Evolutionary conservation across 1,140 invertebrate species (phyloP).

Genomic region (Drosophila sp.): DNA sequence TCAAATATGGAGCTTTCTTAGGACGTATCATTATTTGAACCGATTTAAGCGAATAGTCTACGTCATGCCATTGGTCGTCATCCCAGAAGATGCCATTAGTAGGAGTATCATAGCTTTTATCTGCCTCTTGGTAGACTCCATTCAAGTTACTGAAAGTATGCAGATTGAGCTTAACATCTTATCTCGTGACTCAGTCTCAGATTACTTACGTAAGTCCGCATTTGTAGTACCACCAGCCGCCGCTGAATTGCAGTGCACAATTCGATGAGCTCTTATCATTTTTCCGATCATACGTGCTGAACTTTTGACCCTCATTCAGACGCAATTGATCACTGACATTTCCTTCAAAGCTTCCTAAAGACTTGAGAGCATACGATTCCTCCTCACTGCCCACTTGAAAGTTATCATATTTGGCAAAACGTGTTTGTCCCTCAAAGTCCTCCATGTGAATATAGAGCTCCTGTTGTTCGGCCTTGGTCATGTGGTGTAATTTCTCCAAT

Average conservation of each 20-base stretch:
- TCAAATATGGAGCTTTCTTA: not conserved
- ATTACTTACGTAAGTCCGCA: slow-evolving; percentile 12
- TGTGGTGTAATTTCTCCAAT: slow-evolving; percentile 19
- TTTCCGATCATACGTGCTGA: slow-evolving; percentile 19
- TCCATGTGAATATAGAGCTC: slow-evolving; percentile 12
- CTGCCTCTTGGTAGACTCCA: not conserved
- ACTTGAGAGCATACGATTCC: not conserved
- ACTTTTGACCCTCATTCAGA: slow-evolving; percentile 2
- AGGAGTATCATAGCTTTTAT: not conserved
- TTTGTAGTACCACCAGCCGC: slow-evolving; percentile 34
- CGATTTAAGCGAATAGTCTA: slow-evolving; percentile 4
- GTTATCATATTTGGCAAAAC: slow-evolving; percentile 20
- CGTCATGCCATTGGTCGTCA: not conserved
- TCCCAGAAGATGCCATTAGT: slow-evolving; percentile 14
- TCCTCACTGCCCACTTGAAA: slow-evolving; percentile 12
- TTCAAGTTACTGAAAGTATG: slow-evolving; percentile 35
- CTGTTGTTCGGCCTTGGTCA: slow-evolving; percentile 9
- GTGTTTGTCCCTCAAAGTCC: not conserved
- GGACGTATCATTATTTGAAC: slow-evolving; percentile 37
- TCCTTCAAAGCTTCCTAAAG: slow-evolving; percentile 4
- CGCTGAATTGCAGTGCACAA: not conserved
- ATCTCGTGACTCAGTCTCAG: not conserved
- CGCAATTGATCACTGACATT: not conserved
- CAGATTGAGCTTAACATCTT: not conserved
- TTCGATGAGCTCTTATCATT: not conserved